Conservation (phyloP, 2,888 invertebrate genomes). For the Heliconius erato region DNA sequence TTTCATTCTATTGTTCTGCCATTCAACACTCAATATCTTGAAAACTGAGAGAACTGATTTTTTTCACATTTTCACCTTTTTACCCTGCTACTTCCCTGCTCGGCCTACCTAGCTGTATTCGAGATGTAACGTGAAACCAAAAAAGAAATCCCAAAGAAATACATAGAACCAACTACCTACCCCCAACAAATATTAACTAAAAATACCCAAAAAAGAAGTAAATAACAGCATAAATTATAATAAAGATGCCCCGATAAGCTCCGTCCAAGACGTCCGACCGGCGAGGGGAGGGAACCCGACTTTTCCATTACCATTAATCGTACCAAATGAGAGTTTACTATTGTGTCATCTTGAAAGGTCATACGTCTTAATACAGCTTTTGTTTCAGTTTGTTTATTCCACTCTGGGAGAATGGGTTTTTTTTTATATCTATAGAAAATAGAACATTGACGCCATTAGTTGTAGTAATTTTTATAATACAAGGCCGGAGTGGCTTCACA, state of each 20-base stretch:
- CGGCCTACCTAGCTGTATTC: neutral
- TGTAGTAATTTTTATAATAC: neutral
- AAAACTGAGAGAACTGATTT: too few species aligned
- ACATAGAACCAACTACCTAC: neutral
- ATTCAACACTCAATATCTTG: too few species aligned
- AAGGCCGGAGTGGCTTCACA: too few species aligned
- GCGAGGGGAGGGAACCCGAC: slow-evolving; percentile 60
- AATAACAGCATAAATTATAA: slow-evolving; percentile 50
- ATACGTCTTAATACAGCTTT: slow-evolving; percentile 64
- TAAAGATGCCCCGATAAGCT: slow-evolving; percentile 52
- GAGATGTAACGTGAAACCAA: neutral
- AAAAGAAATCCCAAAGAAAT: neutral
- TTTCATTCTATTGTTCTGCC: neutral
- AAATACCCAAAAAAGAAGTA: slow-evolving; percentile 41
- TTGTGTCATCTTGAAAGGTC: slow-evolving; percentile 64
- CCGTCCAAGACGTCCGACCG: slow-evolving; percentile 47
- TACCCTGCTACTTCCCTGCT: neutral
- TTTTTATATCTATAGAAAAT: slow-evolving; percentile 20
- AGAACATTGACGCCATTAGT: neutral
- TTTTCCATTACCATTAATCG: slow-evolving; percentile 75
- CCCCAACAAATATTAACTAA: neutral
- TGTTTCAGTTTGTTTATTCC: slow-evolving; percentile 55
- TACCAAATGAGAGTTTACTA: slow-evolving; percentile 65
- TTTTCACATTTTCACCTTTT: too few species aligned
- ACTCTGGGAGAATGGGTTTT: slow-evolving; percentile 34